Base-by-base conservation (phyloP, 1,140 invertebrate species). In the Hylaeus anthracinus region DNA sequence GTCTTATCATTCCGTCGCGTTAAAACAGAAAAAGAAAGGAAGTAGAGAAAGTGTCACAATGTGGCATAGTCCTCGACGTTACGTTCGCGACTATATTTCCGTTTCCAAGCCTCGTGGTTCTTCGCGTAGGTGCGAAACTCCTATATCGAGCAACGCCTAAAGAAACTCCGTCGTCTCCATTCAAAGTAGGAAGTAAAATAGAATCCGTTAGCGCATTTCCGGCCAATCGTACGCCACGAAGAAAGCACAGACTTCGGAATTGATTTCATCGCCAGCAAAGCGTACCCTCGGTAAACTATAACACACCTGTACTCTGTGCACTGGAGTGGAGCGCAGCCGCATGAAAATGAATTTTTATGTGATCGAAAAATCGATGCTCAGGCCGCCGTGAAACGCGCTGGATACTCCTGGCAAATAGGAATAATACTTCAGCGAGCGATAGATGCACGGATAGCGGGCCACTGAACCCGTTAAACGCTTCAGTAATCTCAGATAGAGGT, bases 241-340 rank as follows among this genome's bases (percentile, higher is more conserved):
- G 85, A 86, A 86, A 86, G 85, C 75, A 45, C 53, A 41, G n/a
- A 51, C 56, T 63, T 81, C 39, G 63, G 77, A 86, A 87, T 86
- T 86, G 82, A 87, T 86, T 87, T 87, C 73, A 83, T 86, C 81
- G 86, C 58, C 80, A 61, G 66, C 55, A 77, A 77, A 77, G 43
- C 66, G 66, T 77, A 45, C 43, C 26, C 66, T 51, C 55, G 53
- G 41, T 60, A 66, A 58, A 70, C 74, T 69, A 58, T 76, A 76
- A 58, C 53, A 64, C 73, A 60, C 43, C 65, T 69, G 74, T 41
- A 41, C 65, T 53, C n/a, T n/a, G n/a, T n/a, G n/a, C n/a, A n/a
- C n/a, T 39, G 43, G 63, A 78, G 65, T 53, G 55, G 51, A 78
- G 72, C 66, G 70, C 43, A 63, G 51, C 60, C 70, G 58, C 58